Evolutionary conservation across 2,888 invertebrate genomes (phyloP), one percentile per base, ranked within the genome.

Genomic region (Peribatodes rhomboidaria): DNA sequence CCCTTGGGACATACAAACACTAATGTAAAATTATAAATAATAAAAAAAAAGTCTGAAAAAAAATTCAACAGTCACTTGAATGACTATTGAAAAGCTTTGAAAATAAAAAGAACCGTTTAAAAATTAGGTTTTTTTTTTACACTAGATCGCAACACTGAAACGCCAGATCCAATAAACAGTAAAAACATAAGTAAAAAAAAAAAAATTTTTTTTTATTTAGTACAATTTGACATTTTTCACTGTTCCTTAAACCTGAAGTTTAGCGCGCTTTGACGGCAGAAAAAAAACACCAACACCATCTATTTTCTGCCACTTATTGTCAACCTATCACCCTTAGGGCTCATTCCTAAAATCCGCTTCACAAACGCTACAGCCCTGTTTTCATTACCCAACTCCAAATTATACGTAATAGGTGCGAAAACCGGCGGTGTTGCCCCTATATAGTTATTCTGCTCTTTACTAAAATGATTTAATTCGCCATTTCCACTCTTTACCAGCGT

Each of bases 1-100:
- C 91, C 46, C 95, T 73, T 95, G 87, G 65, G 90, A 93, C 77
- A 75, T 52, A 74, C 76, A 65, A 52, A 65, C 60, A n/a, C 65
- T 42, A 60, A 10, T 41, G 44, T 42, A 20, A 7, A 31, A 27
- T 31, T 14, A 37, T 37, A 37, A 37, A 13, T 13, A 37, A 13
- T 13, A 37, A 13, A 37, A 37, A 37, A 37, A 13, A 37, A 37
- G 13, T 4, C 27, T 6, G n/a, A 27, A 27, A 27, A 6, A 27
- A 2, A 27, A 27, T 27, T 27, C 27, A 6, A 27, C 27, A 27
- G 27, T 27, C 27, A 27, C n/a, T n/a, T n/a, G n/a, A n/a, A n/a
- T n/a, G n/a, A n/a, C n/a, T n/a, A n/a, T n/a, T n/a, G n/a, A n/a
- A n/a, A n/a, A n/a, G n/a, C n/a, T n/a, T n/a, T n/a, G n/a, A n/a